These are phyloP conservation scores for Pedionomus torquatus DNA, from an alignment of 2,113 vertebrate genomes.

Conservation along the genomic window DNA sequence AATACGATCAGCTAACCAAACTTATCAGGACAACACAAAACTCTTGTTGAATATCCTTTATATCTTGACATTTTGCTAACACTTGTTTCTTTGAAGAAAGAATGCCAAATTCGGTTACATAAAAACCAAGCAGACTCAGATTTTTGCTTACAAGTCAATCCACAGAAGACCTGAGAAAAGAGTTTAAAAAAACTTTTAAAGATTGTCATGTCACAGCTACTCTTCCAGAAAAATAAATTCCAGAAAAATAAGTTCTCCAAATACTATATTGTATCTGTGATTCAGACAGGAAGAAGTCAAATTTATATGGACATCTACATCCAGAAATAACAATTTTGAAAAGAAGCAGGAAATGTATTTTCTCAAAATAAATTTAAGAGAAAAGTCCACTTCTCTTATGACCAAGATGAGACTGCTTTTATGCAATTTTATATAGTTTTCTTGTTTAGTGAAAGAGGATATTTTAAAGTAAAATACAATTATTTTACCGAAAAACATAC, in stretches of 20 bases:
- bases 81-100: neutral
- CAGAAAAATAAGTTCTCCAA: neutral
- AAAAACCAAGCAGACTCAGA: neutral
- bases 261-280: neutral
- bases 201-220: neutral
- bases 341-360: neutral
- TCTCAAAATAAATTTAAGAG: neutral
- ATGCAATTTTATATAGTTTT: neutral
- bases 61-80: neutral
- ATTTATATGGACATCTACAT: neutral
- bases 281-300: neutral
- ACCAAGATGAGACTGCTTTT: neutral
- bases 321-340: neutral
- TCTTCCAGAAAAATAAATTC: neutral
- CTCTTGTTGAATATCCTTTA: neutral
- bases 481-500: conserved; percentile 23
- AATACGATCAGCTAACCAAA: neutral
- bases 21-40: neutral
- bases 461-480: conserved; percentile 13
- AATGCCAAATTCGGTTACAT: neutral
- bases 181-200: neutral
- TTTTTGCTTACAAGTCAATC: neutral
- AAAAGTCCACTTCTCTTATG: neutral
- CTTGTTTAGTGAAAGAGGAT: neutral
- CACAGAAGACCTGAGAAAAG: neutral